phyloP scores from a whole-genome alignment of 2,888 invertebrate species.

The Xanthia icteritia region DNA sequence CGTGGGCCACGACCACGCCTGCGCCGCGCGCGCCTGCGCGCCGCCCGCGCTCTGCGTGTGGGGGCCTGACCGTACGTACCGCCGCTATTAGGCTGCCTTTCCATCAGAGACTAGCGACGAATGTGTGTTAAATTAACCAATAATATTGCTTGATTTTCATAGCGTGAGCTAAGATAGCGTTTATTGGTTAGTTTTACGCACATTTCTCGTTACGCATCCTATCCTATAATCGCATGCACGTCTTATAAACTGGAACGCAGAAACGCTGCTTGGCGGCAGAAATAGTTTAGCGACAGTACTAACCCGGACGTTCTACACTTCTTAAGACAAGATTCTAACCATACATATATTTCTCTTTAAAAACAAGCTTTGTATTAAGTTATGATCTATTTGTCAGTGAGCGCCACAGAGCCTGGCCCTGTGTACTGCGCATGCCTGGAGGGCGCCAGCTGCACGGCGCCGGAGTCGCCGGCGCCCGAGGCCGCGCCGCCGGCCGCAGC shows the following conservation, averaged over 20 bases:
- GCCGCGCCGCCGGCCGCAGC: slow-evolving; percentile 51
- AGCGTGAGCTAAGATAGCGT: background rate
- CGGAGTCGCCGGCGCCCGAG: slow-evolving; percentile 39
- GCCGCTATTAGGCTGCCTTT: background rate
- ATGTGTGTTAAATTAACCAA: background rate
- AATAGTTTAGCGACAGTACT: background rate
- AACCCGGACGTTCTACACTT: background rate
- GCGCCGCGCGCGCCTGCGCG: slow-evolving; percentile 88
- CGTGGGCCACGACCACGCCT: slow-evolving; percentile 92
- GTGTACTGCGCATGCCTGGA: slow-evolving; percentile 82
- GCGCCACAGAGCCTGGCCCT: slow-evolving; percentile 77
- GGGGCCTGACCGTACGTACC: slow-evolving; percentile 74
- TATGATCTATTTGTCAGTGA: slow-evolving; percentile 68
- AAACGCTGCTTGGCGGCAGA: background rate
- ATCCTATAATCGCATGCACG: background rate
- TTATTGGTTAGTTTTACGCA: background rate
- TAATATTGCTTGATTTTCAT: background rate
- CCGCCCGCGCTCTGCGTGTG: slow-evolving; percentile 84
- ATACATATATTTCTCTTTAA: background rate
- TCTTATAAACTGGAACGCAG: too few relatives aligned
- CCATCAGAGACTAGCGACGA: background rate
- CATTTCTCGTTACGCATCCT: background rate
- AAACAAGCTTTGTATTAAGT: background rate
- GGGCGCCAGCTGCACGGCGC: slow-evolving; percentile 77
- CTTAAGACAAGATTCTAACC: background rate